A percentile compares a stretch with the other conserved stretches of the same genome.
These are phyloP conservation scores for Brienomyrus brachyistius DNA, from an alignment of 2,113 vertebrate species.

Conservation along the genomic window DNA sequence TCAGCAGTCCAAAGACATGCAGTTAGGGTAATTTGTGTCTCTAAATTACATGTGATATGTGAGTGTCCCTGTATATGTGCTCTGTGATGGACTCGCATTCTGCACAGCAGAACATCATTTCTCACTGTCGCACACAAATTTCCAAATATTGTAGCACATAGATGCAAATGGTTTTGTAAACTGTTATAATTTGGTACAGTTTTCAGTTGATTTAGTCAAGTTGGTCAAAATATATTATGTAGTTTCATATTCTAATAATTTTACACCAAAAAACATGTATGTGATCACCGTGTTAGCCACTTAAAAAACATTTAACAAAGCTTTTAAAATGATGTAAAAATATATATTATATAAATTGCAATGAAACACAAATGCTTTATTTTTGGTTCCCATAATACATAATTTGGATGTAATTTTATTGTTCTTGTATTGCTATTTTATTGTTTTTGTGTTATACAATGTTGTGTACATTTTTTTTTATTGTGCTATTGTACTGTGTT, in stretches of 20 bases:
- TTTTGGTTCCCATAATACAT: neutral
- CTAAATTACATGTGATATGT: neutral
- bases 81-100: neutral
- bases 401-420: neutral
- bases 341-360: neutral
- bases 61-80: neutral
- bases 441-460: neutral
- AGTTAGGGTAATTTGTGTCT: neutral
- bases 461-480: no score
- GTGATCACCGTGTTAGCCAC: no score
- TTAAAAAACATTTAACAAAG: no score
- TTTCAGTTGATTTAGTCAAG: no score
- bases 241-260: no score
- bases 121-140: neutral
- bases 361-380: neutral
- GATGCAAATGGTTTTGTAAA: no score
- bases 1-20: neutral
- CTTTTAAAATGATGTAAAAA: no score
- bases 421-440: neutral
- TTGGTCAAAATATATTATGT: no score
- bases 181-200: no score
- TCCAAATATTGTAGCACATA: no score
- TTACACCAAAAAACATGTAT: no score
- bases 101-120: neutral
- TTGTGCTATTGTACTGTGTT: no score